A percentile compares a stretch with the other conserved stretches of the same genome.
These are phyloP conservation scores for Pangasianodon gigas DNA, from an alignment of 2,113 vertebrate genomes.

Conservation along the genomic window DNA sequence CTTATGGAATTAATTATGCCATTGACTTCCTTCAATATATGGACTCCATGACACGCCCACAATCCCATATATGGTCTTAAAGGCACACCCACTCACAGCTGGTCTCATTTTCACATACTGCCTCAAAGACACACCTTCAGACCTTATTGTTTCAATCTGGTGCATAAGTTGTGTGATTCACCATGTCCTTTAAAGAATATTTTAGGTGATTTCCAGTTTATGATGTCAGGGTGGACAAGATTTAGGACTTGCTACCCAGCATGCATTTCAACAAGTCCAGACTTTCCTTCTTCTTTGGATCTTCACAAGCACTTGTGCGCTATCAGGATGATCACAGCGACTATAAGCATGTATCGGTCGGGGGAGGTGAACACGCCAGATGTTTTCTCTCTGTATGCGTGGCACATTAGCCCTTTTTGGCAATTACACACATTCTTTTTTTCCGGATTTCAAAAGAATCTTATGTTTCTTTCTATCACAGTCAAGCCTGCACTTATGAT, in stretches of 20 bases:
- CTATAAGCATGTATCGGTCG: constrained; percentile 56
- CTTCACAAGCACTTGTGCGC: background rate
- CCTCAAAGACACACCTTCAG: background rate
- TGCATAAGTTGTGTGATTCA: background rate
- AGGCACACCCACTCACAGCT: background rate
- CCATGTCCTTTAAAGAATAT: background rate
- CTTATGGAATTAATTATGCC: background rate
- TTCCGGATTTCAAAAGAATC: background rate
- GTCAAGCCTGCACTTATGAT: constrained; percentile 8
- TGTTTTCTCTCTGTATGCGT: constrained; percentile 56
- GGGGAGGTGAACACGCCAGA: constrained; percentile 61
- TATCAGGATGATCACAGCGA: constrained; percentile 62
- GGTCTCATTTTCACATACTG: background rate
- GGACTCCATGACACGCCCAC: background rate
- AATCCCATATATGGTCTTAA: background rate
- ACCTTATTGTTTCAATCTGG: background rate
- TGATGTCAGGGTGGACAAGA: background rate
- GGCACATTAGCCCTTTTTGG: constrained; percentile 11
- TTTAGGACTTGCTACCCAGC: background rate
- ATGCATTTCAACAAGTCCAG: background rate
- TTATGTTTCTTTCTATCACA: constrained; percentile 1
- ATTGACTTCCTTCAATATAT: background rate
- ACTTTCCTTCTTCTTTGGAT: background rate
- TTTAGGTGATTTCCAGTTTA: constrained; percentile 10
- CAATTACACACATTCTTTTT: constrained; percentile 1